Base-by-base conservation (phyloP, 2,797 vertebrate species). In the Megalops cyprinoides region DNA sequence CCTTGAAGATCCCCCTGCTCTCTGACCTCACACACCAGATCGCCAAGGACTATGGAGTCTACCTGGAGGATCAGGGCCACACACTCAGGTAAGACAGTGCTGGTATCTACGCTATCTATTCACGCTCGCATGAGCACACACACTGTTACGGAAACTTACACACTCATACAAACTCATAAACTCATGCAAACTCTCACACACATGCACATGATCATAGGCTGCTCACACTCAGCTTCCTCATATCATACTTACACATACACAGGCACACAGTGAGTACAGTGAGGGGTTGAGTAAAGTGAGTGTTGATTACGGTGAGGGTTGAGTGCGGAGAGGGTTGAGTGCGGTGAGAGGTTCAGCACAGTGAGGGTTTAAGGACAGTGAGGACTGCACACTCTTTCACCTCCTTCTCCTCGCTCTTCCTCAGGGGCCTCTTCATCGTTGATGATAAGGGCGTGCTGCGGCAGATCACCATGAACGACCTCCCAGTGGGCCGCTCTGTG, bases 401-500 rank as follows among this genome's bases (percentile, higher is more conserved):
- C 42, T 51, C 6, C 6, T 77, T 65, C 2, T 84, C 7, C 39
- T 10, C 71, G 8, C 39, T 85, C 31, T 90, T 88, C 83, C 80
- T 85, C 87, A 99, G 98, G 88, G 98, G 98, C 80, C 97, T 99
- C 80, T 99, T 99, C 89, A 99, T 99, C 89, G 97, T 99, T n/a
- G 98, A 99, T 74, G 90, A 94, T 87, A 98, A 98, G 89, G 97
- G 97, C 79, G 85, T 94, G 85, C 94, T 99, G 56, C 94, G 98
- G 82, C 98, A 99, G 91, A 99, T 99, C 91, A 99, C 98, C 1
- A 97, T 99, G 97, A 99, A 99, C 25, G 98, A 99, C 87, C 97
- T 99, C 82, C 97, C 98, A 0, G 98, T 99, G 25, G 98, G 98
- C 25, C 94, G 98, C 89, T 99, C 97, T 0, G n/a, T n/a, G n/a